Conservation (phyloP, 2,888 invertebrate species). For the Psylliodes chrysocephalus region DNA sequence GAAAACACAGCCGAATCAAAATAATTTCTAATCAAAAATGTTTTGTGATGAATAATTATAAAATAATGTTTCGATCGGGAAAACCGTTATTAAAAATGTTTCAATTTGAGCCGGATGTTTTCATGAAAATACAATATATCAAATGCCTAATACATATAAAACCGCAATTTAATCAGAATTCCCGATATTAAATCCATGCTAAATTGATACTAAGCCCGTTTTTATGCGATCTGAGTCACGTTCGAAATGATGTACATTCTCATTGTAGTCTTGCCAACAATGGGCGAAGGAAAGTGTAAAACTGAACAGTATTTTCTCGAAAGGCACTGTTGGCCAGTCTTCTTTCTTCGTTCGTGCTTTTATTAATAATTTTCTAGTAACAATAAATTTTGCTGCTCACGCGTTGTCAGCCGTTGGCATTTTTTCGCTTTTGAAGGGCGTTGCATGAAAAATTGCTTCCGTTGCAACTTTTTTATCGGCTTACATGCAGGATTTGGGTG, state of each 20-base stretch:
- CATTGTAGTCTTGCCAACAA: conserved; percentile 41
- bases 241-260: conserved; percentile 47
- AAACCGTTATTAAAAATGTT: background rate
- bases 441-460: conserved; percentile 35
- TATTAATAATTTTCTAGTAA: conserved; percentile 49
- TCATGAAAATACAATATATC: conserved; percentile 13
- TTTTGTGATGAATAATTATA: too few relatives aligned
- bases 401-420: conserved; percentile 46
- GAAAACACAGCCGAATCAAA: too few relatives aligned
- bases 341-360: conserved; percentile 43
- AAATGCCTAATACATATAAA: conserved; percentile 8
- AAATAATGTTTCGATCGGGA: too few relatives aligned
- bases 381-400: conserved; percentile 49
- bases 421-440: conserved; percentile 43
- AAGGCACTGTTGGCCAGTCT: conserved; percentile 17
- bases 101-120: background rate
- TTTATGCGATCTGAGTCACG: conserved; percentile 45
- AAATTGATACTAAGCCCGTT: conserved; percentile 28
- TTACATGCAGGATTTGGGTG: conserved; percentile 7
- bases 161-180: conserved; percentile 26
- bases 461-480: conserved; percentile 24
- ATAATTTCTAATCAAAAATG: too few relatives aligned
- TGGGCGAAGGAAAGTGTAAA: conserved; percentile 43
- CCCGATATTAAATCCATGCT: conserved; percentile 19
- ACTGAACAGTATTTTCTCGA: conserved; percentile 45